Base-by-base conservation (phyloP, 1,140 invertebrate genomes). In the Onthophagus taurus region DNA sequence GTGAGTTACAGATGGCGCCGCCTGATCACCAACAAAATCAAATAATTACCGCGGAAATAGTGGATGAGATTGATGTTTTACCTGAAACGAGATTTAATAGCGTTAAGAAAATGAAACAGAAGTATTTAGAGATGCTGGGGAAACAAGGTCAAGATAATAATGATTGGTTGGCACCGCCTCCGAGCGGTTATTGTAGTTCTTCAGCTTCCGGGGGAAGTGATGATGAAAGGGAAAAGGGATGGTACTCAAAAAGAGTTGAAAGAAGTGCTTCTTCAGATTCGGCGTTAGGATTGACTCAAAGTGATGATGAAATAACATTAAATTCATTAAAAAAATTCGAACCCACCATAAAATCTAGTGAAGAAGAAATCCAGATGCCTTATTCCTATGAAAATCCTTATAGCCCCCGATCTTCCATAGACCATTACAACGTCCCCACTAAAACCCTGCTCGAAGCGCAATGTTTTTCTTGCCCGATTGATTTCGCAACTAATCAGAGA, bases 201-300 rank as follows among this genome's bases (percentile, higher is more conserved):
- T 44, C 54, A 3, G 56, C 58, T n/a, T 61, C 58, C 0, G 58
- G 48, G 7, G 51, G 44, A 19, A 64, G 60, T 36, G 59, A 61
- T 20, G 62, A 61, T 21, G 60, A 62, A 43, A 41, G 50, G 2
- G 54, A 54, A 7, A 51, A 44, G 42, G 47, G 19, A 13, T 49
- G 44, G 31, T 17, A 34, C n/a, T 3, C 14, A 7, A 16, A 16
- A 34, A 34, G 19, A 24, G 56, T 61, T 7, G 42, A 43, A 31
- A 62, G 72, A 45, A 71, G 70, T 49, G 67, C 61, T 31, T 74
- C 72, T 49, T 69, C 69, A 0, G 73, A 75, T 53, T 74, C 71
- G 11, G 73, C 72, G 2, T 67, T 68, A n/a, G 59, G 58, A 3
- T 23, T 46, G 14, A 46, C 36, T 7, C 62, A 70, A 6, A 72